Evolutionary conservation across 2,888 invertebrate species (phyloP).

Genomic region (Tetragnatha montana): DNA sequence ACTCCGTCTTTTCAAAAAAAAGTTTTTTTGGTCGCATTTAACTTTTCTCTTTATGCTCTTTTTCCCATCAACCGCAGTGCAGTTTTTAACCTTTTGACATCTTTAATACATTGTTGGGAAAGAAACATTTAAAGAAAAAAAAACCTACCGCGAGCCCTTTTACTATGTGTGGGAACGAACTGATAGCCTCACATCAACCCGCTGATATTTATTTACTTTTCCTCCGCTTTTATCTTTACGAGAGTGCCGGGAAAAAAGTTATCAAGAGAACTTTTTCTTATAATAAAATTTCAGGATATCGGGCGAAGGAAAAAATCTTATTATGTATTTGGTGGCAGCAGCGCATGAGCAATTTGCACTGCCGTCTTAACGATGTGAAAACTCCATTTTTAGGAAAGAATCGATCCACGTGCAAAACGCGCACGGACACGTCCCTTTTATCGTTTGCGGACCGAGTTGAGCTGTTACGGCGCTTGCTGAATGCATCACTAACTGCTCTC

Average conservation of each 20-base stretch:
- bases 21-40: not conserved
- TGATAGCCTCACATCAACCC: constrained; percentile 27
- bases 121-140: constrained; percentile 21
- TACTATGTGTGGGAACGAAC: constrained; percentile 53
- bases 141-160: not conserved
- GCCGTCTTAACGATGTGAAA: constrained; percentile 59
- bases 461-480: not conserved
- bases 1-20: not conserved
- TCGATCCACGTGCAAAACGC: constrained; percentile 41
- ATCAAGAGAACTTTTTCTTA: constrained; percentile 12
- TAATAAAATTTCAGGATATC: not conserved
- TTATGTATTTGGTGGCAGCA: constrained; percentile 9
- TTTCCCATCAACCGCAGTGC: not conserved
- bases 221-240: constrained; percentile 3
- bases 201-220: constrained; percentile 19
- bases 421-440: constrained; percentile 11
- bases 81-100: constrained; percentile 63
- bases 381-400: constrained; percentile 16
- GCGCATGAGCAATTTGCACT: constrained; percentile 39
- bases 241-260: constrained; percentile 18
- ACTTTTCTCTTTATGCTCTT: not conserved
- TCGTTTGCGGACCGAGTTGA: not conserved
- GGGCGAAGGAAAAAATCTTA: constrained; percentile 6
- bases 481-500: not conserved
- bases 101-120: constrained; percentile 57